Base-by-base conservation (phyloP, 2,113 vertebrate genomes). In the Benitochromis conjunctus region DNA sequence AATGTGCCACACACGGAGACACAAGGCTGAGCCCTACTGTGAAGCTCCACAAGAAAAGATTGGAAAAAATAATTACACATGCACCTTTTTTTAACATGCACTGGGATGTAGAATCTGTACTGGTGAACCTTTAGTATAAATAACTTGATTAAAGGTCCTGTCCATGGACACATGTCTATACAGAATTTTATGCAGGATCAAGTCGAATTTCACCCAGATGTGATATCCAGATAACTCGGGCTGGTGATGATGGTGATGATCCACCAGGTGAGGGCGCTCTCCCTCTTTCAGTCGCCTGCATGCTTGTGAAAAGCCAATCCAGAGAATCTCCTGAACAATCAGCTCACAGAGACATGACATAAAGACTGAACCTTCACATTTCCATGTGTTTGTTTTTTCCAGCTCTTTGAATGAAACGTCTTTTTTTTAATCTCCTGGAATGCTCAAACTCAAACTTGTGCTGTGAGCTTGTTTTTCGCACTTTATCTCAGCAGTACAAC, bases 201-300 rank as follows among this genome's bases (percentile, higher is more conserved):
- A 46, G 38, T 69, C 64, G 38, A 66, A 41, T 66, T 64, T 66
- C 4, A 24, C 43, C 38, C 14, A 69, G n/a, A 43, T 69, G 64
- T 26, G 38, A n/a, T 21, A 64, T 38, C 19, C 60, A 21, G 60
- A 38, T 38, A 64, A 64, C 34, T 19, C 6, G 36, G 34, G 34
- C 10, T 60, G 19, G 6, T 21, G 31, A 51, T 43, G 34, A 48
- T 79, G 24, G 6, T 55, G 31, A 19, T 3, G 19, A 9, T 21
- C 46, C 13, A 48, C 87, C 93, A 88, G 88, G 4, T 85, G 93
- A 89, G 80, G 91, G 91, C 88, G 85, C 92, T 91, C 82, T 92
- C 31, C 18, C 83, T 88, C 89, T 90, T 56, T 55, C 19, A 66
- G 54, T 64, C 34, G 0, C 11, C 74, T 48, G 77, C n/a, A 10